Evolutionary conservation across 2,797 vertebrate species (phyloP).

Genomic region (Molossus molossus): DNA sequence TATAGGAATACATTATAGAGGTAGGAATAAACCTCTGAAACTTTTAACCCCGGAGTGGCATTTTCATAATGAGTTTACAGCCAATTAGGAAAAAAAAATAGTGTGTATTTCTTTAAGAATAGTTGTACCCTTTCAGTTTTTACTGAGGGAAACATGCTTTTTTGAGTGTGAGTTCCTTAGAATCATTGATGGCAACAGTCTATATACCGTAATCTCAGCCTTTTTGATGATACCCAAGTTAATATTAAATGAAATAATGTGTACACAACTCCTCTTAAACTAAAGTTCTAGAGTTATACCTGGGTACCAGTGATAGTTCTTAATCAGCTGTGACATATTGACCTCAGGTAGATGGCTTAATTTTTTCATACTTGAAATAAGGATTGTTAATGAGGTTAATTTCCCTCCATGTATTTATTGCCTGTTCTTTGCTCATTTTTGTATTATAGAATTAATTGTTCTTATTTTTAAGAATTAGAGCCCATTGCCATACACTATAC

Average conservation of each 20-base stretch:
- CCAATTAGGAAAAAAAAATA: not conserved
- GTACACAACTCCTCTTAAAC: not conserved
- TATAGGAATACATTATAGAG: not conserved
- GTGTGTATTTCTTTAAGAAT: not conserved
- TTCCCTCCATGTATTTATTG: not conserved
- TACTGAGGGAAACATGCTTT: not conserved
- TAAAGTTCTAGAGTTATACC: not conserved
- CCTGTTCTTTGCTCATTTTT: not conserved
- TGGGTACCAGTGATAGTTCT: not conserved
- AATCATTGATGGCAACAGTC: not conserved
- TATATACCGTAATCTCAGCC: not conserved
- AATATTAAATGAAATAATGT: not conserved
- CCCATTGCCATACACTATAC: not conserved
- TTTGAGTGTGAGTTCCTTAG: not conserved
- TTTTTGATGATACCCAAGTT: constrained; percentile 23
- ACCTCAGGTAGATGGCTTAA: constrained; percentile 7
- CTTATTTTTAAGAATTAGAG: constrained; percentile 51
- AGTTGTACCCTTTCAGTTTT: not conserved
- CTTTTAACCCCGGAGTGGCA: not conserved
- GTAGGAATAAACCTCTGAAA: constrained; percentile 38
- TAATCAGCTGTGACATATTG: not conserved
- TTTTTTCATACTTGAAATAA: constrained; percentile 39
- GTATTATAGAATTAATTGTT: not conserved
- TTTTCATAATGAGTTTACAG: constrained; percentile 35
- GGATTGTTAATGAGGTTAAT: not conserved